phyloP scores from a whole-genome alignment of 2,113 vertebrate species.

The Phycodurus eques region DNA sequence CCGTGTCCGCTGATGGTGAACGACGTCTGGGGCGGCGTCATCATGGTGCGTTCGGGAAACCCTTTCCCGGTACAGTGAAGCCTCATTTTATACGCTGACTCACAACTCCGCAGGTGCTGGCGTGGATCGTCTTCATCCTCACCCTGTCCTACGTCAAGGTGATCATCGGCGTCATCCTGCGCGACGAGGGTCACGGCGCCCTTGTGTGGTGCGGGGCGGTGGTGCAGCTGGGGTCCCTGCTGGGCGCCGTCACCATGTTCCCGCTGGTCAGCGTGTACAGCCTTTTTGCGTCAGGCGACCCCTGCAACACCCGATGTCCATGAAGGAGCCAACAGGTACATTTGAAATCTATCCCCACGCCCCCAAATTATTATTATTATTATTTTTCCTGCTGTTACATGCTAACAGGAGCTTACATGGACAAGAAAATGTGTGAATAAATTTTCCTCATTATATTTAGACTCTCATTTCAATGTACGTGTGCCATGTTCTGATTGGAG shows the following conservation, averaged over 20 bases:
- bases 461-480: not conserved
- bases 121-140: conserved; percentile 76
- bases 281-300: conserved; percentile 74
- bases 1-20: conserved; percentile 73
- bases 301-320: conserved; percentile 71
- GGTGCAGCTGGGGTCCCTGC: conserved; percentile 82
- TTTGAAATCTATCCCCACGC: too few relatives aligned
- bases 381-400: not conserved
- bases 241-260: conserved; percentile 78
- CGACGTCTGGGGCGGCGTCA: conserved; percentile 41
- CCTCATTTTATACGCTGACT: not conserved
- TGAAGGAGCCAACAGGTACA: conserved; percentile 9
- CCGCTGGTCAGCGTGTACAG: conserved; percentile 75
- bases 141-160: conserved; percentile 81
- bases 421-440: not conserved
- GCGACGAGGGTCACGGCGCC: conserved; percentile 79
- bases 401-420: not conserved
- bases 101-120: conserved; percentile 64
- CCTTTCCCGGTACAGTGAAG: not conserved
- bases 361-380: not conserved
- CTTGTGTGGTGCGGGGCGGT: conserved; percentile 82
- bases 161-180: conserved; percentile 77
- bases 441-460: not conserved
- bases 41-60: conserved; percentile 70
- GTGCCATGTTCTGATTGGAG: not conserved